Evolutionary conservation across 1,140 invertebrate genomes (phyloP), one percentile per base, ranked within the genome.

Genomic region (Drosophila erecta): DNA sequence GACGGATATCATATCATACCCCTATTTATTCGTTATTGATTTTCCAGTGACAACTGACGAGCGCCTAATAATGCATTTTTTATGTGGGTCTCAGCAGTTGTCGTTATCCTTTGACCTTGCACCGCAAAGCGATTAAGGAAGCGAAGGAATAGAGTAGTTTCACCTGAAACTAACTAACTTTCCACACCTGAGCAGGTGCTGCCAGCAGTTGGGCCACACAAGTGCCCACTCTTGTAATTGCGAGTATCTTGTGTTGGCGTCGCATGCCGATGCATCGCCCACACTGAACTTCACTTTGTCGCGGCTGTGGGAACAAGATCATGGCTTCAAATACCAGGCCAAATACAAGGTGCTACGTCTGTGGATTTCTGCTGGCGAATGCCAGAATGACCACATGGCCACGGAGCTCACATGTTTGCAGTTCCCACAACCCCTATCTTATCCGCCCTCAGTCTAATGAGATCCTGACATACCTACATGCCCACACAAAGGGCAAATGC

Each of bases 371-470:
- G 56, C 27, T 30, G 33, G 14, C 24, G 11, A n/a, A 22, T 6
- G 1, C 20, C 6, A 22, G 2, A 12, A 38, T 54, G 53, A 64
- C 56, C 80, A 80, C 80, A 80, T 80, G 80, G 22, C 44, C 44
- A 15, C 37, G 38, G 17, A 17, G 37, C 76, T 79, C 78, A 80
- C 78, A 76, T 80, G 78, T 7, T 38, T 46, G 59, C 72, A 35
- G 56, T 51, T 50, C 47, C 47, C n/a, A 33, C 27, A 15, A 33
- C 8, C 17, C 60, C 54, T 84, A 85, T 85, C 81, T 86, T 86
- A 86, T 87, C 81, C 81, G 46, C 10, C 76, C 0, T 8, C 30
- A 38, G 40, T 41, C 65, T 80, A 85, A 86, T 81, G 73, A 74
- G 73, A 81, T 86, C 81, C 81, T 77, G 51, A 70, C 76, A 56